Evolutionary conservation across 1,140 invertebrate species (phyloP).

Genomic region (Micrasema minimum): DNA sequence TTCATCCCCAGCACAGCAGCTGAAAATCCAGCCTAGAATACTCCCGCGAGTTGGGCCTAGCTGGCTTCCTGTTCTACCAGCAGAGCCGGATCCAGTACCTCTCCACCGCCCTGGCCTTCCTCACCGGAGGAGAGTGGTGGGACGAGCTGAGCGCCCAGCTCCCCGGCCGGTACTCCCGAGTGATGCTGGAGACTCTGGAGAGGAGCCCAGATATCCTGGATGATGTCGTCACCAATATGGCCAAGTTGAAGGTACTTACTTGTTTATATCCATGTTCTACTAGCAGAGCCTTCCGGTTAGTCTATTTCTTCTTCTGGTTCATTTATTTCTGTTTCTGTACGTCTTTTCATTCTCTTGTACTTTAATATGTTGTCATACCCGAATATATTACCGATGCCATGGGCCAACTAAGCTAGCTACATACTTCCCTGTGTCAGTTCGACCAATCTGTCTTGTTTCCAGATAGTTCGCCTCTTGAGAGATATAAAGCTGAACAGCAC

Average conservation of each 20-base stretch:
- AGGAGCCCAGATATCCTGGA: slow-evolving; percentile 58
- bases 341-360: too few relatives aligned
- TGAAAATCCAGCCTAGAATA: slow-evolving; percentile 48
- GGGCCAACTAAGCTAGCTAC: slow-evolving; percentile 55
- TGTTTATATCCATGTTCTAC: too few relatives aligned
- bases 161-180: slow-evolving; percentile 55
- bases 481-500: slow-evolving; percentile 60
- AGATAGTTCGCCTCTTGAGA: slow-evolving; percentile 60
- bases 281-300: too few relatives aligned
- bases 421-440: slow-evolving; percentile 55
- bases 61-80: slow-evolving; percentile 61
- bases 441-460: slow-evolving; percentile 48
- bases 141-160: slow-evolving; percentile 56
- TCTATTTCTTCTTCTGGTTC: too few relatives aligned
- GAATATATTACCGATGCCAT: slow-evolving; percentile 61
- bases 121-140: slow-evolving; percentile 63
- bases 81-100: slow-evolving; percentile 59
- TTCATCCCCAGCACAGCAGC: slow-evolving; percentile 32
- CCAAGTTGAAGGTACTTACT: slow-evolving; percentile 63
- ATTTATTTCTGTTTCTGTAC: too few relatives aligned
- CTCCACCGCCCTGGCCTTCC: slow-evolving; percentile 57
- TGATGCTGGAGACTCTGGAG: slow-evolving; percentile 58
- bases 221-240: slow-evolving; percentile 59
- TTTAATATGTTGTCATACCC: too few relatives aligned
- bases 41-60: slow-evolving; percentile 58